Evolutionary conservation across 2,888 invertebrate genomes (phyloP), one percentile per base, ranked within the genome.

Genomic region (Aspidapion aeneum): DNA sequence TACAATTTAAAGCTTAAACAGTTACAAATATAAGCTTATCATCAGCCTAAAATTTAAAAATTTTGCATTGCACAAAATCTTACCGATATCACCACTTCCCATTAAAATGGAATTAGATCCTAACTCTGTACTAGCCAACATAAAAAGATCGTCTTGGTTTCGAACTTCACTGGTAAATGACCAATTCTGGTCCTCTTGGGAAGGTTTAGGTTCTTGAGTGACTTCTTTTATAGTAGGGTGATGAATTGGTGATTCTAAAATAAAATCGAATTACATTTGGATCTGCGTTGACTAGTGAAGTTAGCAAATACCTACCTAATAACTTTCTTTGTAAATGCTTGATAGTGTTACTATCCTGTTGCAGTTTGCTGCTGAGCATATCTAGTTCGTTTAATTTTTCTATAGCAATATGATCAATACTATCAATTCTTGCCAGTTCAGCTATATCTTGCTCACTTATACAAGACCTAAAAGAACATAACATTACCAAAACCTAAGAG

Each of bases 321-420:
- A 90, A 81, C 78, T 88, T 85, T 72, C 86, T 85, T 79, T 90
- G 88, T 69, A 91, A 82, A 77, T 90, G 89, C 80, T 89, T 89
- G 72, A 90, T 83, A 79, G 90, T 90, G 78, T 88, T 86, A 64
- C 90, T 90, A 81, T 91, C 91, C 80, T 90, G 89, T 73, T 90
- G 89, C 75, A 91, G 83, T 81, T 90, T 90, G 69, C 84, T 87
- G 77, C 90, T 90, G 74, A 91, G 78, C 78, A 89, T 85, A 83
- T 91, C 91, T 79, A 91, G 83, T 82, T 90, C 90, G 74, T 90
- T 88, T 76, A 90, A 83, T 82, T 90, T 90, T 79, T 90, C 90
- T 77, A 91, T 86, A 62, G 90, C 87, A 67, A 89, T 88, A 79
- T 90, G 88, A 80, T 91, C 90, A 77, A 91, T 86, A 67, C 89